These are phyloP conservation scores for Hucho hucho DNA, from an alignment of 2,113 vertebrate species.

Conservation along the genomic window DNA sequence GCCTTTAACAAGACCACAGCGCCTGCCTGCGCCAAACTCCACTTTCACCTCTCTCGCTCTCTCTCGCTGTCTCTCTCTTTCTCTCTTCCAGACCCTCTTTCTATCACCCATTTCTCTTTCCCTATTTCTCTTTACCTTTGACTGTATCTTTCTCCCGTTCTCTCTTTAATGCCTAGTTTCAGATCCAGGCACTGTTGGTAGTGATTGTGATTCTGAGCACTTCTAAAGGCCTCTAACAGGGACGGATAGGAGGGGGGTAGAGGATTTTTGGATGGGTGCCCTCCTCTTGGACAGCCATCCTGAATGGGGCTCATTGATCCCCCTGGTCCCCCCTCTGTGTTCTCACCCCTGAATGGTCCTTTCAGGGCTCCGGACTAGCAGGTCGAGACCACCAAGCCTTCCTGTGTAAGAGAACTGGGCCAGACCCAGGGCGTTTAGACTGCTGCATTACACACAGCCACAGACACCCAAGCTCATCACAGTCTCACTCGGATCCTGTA, in stretches of 20 bases:
- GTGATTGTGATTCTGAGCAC: conserved; percentile 71
- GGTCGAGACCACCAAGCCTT: conserved; percentile 64
- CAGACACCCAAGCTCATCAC: conserved; percentile 46
- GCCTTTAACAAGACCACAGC: conserved; percentile 62
- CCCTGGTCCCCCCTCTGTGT: conserved; percentile 46
- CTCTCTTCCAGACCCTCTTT: not conserved
- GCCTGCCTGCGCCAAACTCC: not conserved
- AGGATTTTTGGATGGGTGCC: conserved; percentile 55
- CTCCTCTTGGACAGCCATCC: conserved; percentile 59
- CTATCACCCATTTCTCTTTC: not conserved
- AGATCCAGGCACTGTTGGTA: conserved; percentile 16
- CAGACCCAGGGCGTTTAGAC: conserved; percentile 34
- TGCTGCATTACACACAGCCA: conserved; percentile 20
- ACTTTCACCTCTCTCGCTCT: not conserved
- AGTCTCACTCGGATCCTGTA: conserved; percentile 28
- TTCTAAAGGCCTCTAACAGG: conserved; percentile 42
- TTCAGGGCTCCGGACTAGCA: conserved; percentile 63
- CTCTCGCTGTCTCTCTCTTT: not conserved
- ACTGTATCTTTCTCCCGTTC: not conserved
- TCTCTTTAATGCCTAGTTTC: not conserved
- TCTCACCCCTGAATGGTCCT: conserved; percentile 73
- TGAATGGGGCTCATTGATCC: conserved; percentile 73
- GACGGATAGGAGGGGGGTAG: conserved; percentile 7
- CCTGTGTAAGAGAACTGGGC: conserved; percentile 59
- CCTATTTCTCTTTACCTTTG: too few species aligned